phyloP scores from a whole-genome alignment of 2,888 invertebrate genomes.

The Hybos culiciformis region DNA sequence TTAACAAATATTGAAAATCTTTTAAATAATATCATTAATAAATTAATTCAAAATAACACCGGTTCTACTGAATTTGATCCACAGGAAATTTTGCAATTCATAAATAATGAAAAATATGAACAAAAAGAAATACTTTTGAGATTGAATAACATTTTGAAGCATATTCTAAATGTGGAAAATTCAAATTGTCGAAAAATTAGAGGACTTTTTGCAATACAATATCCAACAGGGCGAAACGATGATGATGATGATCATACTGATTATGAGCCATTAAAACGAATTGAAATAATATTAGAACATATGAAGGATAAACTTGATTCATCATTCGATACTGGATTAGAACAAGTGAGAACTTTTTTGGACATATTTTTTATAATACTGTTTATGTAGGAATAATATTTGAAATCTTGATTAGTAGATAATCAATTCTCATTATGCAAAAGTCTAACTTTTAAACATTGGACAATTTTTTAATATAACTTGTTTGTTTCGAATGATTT shows the following conservation, averaged over 20 bases:
- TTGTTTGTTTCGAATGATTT: too few species aligned
- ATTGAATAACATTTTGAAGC: constrained; percentile 20
- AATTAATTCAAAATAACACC: constrained; percentile 21
- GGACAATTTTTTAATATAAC: too few species aligned
- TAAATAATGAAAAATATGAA: constrained; percentile 4
- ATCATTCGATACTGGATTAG: too few species aligned
- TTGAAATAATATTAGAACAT: constrained; percentile 6
- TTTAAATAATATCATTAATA: constrained; percentile 31
- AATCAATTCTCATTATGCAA: too few species aligned
- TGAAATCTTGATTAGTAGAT: too few species aligned
- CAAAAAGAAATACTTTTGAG: constrained; percentile 18
- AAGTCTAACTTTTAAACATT: too few species aligned
- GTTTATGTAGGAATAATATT: too few species aligned
- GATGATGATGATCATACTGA: constrained; percentile 11
- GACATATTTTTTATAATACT: too few species aligned
- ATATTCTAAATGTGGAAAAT: constrained; percentile 20
- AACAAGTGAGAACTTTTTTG: too few species aligned
- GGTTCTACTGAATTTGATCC: constrained; percentile 12
- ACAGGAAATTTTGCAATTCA: neutral
- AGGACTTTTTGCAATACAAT: neutral
- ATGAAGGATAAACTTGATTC: too few species aligned
- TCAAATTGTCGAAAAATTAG: constrained; percentile 9
- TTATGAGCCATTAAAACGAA: constrained; percentile 3
- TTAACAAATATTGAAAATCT: constrained; percentile 32
- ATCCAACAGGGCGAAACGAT: neutral